Evolutionary conservation across 2,888 invertebrate species (phyloP), one percentile per base, ranked within the genome.

Genomic region (Drosophila kuntzei): DNA sequence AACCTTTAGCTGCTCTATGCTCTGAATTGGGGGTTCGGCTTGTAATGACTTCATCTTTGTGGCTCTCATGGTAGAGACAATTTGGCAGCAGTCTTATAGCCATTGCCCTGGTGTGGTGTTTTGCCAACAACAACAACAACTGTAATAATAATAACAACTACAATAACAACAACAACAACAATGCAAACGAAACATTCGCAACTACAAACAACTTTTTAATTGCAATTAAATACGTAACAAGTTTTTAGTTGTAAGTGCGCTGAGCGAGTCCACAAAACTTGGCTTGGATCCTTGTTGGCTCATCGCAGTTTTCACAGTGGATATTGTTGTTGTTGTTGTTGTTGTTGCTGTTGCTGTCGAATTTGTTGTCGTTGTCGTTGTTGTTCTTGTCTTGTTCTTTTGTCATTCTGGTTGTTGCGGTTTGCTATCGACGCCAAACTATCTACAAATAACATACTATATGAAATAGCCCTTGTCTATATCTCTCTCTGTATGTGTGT

Each of bases 171-270:
- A 46, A 34, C 55, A 77, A 49, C 37, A 53, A 51, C 27, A 65
- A 50, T 16, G 50, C 32, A 57, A 69, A 76, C 55, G 67, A 61
- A 78, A 81, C 89, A 85, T 80, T 89, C 80, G 80, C 71, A 85
- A 89, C 85, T 77, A 85, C 89, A 89, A 88, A 85, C 86, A 85
- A 85, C 83, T 85, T 85, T 85, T 85, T 85, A 85, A 89, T 85
- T 85, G 88, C 85, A 85, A 89, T 85, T 85, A 85, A 85, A 85
- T 85, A 89, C 89, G 88, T 89, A 85, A 85, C 85, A 85, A 85
- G 89, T 85, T 85, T 85, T 85, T 89, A 89, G 89, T 89, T 84
- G 89, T 89, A 89, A 87, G 87, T 89, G 89, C 65, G 78, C 80
- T 51, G 78, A 65, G 73, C 53, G 47, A 67, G 58, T 51, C 54